Base-by-base conservation (phyloP, 2,888 invertebrate genomes). In the Andrena bucephala region DNA sequence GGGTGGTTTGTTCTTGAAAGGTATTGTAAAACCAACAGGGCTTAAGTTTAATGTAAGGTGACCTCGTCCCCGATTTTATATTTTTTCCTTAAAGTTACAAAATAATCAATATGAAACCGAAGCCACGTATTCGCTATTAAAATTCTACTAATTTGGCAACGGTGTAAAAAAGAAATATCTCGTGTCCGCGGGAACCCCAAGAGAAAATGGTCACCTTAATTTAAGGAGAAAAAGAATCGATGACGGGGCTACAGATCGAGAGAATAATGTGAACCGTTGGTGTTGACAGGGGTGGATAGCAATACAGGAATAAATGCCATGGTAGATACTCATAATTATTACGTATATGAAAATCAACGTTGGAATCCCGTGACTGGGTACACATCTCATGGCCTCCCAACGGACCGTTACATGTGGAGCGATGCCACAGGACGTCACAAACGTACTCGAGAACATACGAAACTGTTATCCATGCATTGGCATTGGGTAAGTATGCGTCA, bases 311-410 rank as follows among this genome's bases (percentile, higher is more conserved):
- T 96, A 60, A 95, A 97, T 93, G 93, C 96, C 4, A 98, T 98
- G 97, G 95, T 96, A 20, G 98, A 98, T 93, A 97, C 97, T 13
- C 97, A 98, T 94, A 97, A 96, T 88, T 97, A 97, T 93, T 97
- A 97, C 91, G 97, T 98, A 20, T 99, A 98, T 93, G 99, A 99
- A 94, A 99, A 99, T 93, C 98, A 99, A 94, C 95, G 98, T 79
- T 99, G 98, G 98, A 98, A 98, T 95, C 98, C 98, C 0, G 95
- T 98, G 2, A 97, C 97, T 83, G 98, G 98, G 4, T 98, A 98
- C 91, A 97, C 98, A 1, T 96, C 97, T 2, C 96, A 97, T 86
- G 97, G 98, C 24, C 94, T 98, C 69, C 98, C 98, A 31, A 98
- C 98, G 0, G 98, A 98, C 93, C 95, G 98, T 29, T 96, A 97